Percentiles rank a stretch among this genome's conserved stretches.
Evolutionary conservation across 1,140 invertebrate genomes (phyloP).

Genomic region (Colletes latitarsis): DNA sequence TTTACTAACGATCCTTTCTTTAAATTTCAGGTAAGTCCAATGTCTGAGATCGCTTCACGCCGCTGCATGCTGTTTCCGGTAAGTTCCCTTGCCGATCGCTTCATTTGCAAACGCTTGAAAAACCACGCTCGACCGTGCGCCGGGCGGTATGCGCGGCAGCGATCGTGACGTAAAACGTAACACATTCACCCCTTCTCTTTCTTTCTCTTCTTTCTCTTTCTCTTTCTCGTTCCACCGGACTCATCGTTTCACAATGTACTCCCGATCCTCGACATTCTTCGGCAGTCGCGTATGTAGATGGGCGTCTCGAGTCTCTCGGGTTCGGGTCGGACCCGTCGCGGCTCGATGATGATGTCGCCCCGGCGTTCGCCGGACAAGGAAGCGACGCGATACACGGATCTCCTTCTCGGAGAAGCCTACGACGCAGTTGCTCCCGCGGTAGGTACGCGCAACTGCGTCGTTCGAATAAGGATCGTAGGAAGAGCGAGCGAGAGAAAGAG

Average conservation of each 20-base stretch:
- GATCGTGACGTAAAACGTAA: conserved; percentile 34
- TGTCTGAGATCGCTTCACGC: background rate
- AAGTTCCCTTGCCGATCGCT: conserved; percentile 5
- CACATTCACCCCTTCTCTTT: conserved; percentile 15
- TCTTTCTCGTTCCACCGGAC: background rate
- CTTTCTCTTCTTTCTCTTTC: background rate
- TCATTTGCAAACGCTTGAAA: background rate
- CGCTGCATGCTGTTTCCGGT: conserved; percentile 36
- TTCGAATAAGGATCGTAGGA: conserved; percentile 64
- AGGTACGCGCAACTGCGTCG: conserved; percentile 69
- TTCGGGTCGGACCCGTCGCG: background rate
- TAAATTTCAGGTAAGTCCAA: conserved; percentile 50
- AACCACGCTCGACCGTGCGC: background rate
- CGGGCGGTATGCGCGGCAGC: conserved; percentile 20
- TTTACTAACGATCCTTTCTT: conserved; percentile 6
- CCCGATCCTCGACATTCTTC: conserved; percentile 22
- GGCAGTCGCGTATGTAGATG: conserved; percentile 40
- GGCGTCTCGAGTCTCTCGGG: conserved; percentile 7
- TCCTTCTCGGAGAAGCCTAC: conserved; percentile 54
- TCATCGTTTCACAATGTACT: conserved; percentile 25
- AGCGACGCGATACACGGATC: conserved; percentile 47
- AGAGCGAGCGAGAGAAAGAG: conserved; percentile 7
- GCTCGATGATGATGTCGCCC: background rate
- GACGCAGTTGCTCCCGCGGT: conserved; percentile 67
- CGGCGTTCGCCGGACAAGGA: conserved; percentile 55